phyloP scores from a whole-genome alignment of 1,140 invertebrate species.

The Helicoverpa zea region DNA sequence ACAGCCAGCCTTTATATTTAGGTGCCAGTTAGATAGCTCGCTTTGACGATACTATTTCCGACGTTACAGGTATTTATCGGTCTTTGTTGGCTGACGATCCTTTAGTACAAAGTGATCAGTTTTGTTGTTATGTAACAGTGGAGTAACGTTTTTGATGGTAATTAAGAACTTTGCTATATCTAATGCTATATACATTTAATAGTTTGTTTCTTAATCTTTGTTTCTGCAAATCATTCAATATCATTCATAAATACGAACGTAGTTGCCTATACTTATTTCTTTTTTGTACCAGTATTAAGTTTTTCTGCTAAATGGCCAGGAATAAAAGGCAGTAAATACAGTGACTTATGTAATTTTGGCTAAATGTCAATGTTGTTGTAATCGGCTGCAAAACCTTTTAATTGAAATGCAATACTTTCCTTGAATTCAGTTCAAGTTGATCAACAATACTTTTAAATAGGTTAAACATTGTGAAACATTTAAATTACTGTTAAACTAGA shows the following conservation, averaged over 20 bases:
- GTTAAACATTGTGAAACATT: background rate
- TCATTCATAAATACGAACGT: no score
- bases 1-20: slow-evolving; percentile 32
- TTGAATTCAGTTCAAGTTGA: slow-evolving; percentile 38
- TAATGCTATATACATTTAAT: no score
- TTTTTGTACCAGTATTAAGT: no score
- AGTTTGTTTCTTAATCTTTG: background rate
- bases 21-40: background rate
- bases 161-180: background rate
- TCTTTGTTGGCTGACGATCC: background rate
- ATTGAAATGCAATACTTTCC: slow-evolving; percentile 39
- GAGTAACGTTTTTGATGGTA: background rate
- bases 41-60: slow-evolving; percentile 26
- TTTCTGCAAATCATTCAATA: no score
- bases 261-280: no score
- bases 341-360: slow-evolving; percentile 7
- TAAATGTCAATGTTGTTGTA: slow-evolving; percentile 41
- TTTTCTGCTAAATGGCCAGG: background rate
- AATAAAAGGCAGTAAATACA: slow-evolving; percentile 12
- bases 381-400: slow-evolving; percentile 23
- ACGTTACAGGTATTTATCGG: background rate
- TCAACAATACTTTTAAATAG: slow-evolving; percentile 3
- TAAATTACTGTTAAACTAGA: no score
- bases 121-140: no score
- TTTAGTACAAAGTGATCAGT: background rate